Evolutionary conservation across 1,140 invertebrate species (phyloP), one percentile per base, ranked within the genome.

Genomic region (Drosophila takahashii): DNA sequence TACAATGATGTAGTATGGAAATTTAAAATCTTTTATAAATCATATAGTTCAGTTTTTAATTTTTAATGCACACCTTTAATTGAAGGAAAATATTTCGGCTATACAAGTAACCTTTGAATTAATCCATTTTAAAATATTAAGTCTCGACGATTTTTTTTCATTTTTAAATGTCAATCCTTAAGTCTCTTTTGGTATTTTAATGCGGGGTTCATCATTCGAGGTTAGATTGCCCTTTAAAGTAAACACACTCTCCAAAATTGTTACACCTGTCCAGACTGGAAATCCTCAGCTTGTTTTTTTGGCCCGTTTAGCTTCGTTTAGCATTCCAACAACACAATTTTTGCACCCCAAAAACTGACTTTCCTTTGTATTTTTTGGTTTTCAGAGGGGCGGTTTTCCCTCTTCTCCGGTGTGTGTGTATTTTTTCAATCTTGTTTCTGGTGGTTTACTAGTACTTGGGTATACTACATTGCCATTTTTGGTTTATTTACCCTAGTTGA

Each of bases 401-500:
- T 39, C 15, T 18, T 26, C 51, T 34, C 34, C 47, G 29, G 26
- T 22, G 61, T 57, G 64, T 65, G 51, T 57, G 44, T 69, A 70
- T 73, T 79, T 81, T 62, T 66, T 39, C 66, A 50, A 61, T 64
- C 44, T 70, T 73, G 37, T 69, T 64, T 32, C 70, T 54, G 59
- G 44, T 87, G 66, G 62, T 71, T 87, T 79, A 81, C 83, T 78
- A 67, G 84, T 83, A 77, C 83, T 81, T 79, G 77, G 83, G 59
- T 48, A 15, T 41, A 44, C 18, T 51, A 56, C 48, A 53, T 70
- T 42, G 66, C 48, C 64, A 87, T 87, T 87, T 87, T 87, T 87
- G 84, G 84, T 89, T 87, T 87, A 89, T 87, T 87, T 87, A 89
- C 86, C 67, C 84, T 77, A 79, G 76, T 70, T 87, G 84, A 87